Evolutionary conservation across 2,797 vertebrate genomes (phyloP).

Genomic region (Girardinus metallicus): DNA sequence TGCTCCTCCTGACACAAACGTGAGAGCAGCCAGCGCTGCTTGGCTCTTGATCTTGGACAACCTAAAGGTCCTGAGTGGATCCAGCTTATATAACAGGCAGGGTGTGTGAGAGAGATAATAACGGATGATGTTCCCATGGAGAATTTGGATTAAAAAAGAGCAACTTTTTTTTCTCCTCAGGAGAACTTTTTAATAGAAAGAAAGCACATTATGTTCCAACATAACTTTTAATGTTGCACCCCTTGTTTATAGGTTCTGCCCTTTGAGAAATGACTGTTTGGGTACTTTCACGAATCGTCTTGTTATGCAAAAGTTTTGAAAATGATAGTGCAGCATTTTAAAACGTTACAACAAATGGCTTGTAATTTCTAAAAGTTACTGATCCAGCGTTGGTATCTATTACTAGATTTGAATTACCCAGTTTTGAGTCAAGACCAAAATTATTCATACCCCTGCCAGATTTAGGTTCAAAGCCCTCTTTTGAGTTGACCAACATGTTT

Average conservation of each 20-base stretch:
- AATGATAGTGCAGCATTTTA: not conserved
- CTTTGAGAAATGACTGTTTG: not conserved
- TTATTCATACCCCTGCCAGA: not conserved
- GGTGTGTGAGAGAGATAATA: not conserved
- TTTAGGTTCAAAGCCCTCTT: not conserved
- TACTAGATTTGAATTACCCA: not conserved
- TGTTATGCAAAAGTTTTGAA: not conserved
- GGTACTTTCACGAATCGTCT: not conserved
- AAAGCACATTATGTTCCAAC: not conserved
- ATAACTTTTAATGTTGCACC: not conserved
- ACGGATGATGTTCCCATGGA: not conserved
- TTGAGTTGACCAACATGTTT: not conserved
- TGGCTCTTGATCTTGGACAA: slow-evolving; percentile 29
- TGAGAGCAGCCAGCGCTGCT: slow-evolving; percentile 28
- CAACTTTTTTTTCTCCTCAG: not conserved
- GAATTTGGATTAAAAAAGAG: not conserved
- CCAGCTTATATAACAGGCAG: not conserved
- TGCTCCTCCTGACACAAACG: slow-evolving; percentile 30
- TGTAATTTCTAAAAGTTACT: not conserved
- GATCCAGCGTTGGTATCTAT: not conserved
- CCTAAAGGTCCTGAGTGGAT: slow-evolving; percentile 5
- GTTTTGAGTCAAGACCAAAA: not conserved
- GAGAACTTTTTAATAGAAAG: not conserved
- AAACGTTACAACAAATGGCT: not conserved
- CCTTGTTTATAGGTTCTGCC: not conserved